phyloP scores from a whole-genome alignment of 2,113 vertebrate genomes.

The Ailurus styani region DNA sequence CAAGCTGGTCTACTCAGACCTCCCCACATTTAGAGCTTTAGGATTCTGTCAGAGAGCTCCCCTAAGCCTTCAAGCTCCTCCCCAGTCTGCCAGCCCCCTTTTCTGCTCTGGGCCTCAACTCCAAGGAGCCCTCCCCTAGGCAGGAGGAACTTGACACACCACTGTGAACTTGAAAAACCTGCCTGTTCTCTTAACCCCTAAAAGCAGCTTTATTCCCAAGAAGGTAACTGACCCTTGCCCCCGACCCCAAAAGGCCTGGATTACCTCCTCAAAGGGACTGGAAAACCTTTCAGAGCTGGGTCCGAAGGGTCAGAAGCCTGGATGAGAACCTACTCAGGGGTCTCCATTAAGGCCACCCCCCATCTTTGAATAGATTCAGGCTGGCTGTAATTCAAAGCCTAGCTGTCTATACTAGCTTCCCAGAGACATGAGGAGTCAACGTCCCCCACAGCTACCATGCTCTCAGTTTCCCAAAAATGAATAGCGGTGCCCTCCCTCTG shows the following conservation, averaged over 20 bases:
- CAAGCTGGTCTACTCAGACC: background rate
- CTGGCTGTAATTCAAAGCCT: background rate
- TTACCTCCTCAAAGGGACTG: background rate
- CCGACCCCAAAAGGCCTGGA: background rate
- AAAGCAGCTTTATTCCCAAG: conserved; percentile 52
- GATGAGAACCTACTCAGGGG: background rate
- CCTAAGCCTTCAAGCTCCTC: conserved; percentile 7
- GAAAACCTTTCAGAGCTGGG: background rate
- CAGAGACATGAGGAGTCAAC: background rate
- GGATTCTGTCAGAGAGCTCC: background rate
- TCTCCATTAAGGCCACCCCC: background rate
- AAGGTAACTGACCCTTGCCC: conserved; percentile 27
- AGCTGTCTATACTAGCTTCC: background rate
- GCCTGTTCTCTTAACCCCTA: conserved; percentile 70
- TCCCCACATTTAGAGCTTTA: background rate
- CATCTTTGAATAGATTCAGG: background rate
- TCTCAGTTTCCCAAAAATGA: conserved; percentile 12
- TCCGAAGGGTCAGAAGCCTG: background rate
- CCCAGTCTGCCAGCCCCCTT: background rate
- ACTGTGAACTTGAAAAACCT: conserved; percentile 75
- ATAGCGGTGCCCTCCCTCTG: background rate
- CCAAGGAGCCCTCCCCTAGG: conserved; percentile 37
- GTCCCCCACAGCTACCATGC: background rate
- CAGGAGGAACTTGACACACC: conserved; percentile 45
- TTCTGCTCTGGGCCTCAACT: background rate